Percentiles rank a stretch among this genome's conserved stretches.
These are phyloP conservation scores for Oreohelix idahoensis DNA, from an alignment of 1,140 invertebrate species.

Conservation along the genomic window DNA sequence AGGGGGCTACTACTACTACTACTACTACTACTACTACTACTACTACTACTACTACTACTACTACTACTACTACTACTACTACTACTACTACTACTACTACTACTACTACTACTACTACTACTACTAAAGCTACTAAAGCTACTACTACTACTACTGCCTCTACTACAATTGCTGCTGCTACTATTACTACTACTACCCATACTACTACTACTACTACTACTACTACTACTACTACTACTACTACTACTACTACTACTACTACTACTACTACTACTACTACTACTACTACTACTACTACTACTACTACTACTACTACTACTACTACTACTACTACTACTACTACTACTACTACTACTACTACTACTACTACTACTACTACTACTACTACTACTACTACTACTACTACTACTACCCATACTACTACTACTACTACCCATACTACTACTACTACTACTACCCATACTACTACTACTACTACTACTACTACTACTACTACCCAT, in stretches of 20 bases:
- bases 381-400: too few species aligned
- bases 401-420: too few species aligned
- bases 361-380: background rate
- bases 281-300: conserved; percentile 23
- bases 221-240: conserved; percentile 21
- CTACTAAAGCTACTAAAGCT: too few species aligned
- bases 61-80: conserved; percentile 25
- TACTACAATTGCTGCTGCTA: too few species aligned
- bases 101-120: conserved; percentile 25
- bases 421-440: too few species aligned
- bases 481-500: too few species aligned
- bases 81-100: conserved; percentile 25
- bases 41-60: conserved; percentile 17
- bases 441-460: too few species aligned
- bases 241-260: conserved; percentile 11
- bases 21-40: background rate
- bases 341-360: conserved; percentile 20
- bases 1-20: too few species aligned
- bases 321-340: conserved; percentile 25
- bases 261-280: conserved; percentile 20
- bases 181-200: too few species aligned
- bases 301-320: conserved; percentile 25
- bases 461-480: too few species aligned
- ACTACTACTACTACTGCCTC: too few species aligned
- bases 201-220: too few species aligned